phyloP scores from a whole-genome alignment of 2,797 vertebrate genomes.

The Notamacropus eugenii region DNA sequence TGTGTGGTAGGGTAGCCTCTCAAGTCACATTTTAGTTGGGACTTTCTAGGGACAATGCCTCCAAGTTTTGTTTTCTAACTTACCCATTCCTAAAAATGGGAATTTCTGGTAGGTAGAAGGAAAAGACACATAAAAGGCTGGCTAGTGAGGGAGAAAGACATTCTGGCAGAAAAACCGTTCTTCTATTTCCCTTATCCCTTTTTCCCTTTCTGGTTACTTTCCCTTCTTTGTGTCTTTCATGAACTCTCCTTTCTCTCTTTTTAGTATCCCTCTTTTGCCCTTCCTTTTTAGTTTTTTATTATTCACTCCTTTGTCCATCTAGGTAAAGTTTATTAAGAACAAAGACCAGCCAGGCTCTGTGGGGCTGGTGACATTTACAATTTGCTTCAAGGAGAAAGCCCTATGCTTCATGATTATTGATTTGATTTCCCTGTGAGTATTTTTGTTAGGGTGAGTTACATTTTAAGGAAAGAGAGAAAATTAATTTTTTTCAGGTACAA shows the following conservation, averaged over 20 bases:
- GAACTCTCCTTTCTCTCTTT: not conserved
- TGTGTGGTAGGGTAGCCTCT: not conserved
- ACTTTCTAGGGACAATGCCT: not conserved
- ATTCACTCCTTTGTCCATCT: rapidly evolving
- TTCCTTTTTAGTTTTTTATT: not conserved
- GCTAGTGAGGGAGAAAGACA: not conserved
- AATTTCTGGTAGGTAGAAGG: not conserved
- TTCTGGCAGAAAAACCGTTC: not conserved
- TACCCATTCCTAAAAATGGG: not conserved
- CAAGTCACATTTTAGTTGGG: not conserved
- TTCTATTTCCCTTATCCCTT: not conserved
- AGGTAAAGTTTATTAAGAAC: not conserved
- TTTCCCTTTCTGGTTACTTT: not conserved
- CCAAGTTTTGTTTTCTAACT: not conserved
- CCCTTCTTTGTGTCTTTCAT: not conserved
- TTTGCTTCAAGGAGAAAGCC: not conserved
- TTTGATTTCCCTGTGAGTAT: too few species aligned
- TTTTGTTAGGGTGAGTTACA: too few species aligned
- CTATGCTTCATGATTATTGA: too few species aligned
- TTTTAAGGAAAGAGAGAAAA: too few species aligned
- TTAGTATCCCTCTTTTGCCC: not conserved
- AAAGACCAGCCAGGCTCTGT: too few species aligned
- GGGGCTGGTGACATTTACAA: not conserved
- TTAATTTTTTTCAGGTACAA: too few species aligned
- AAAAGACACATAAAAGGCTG: not conserved